Base-by-base conservation (phyloP, 2,797 vertebrate genomes). In the Acipenser oxyrinchus region DNA sequence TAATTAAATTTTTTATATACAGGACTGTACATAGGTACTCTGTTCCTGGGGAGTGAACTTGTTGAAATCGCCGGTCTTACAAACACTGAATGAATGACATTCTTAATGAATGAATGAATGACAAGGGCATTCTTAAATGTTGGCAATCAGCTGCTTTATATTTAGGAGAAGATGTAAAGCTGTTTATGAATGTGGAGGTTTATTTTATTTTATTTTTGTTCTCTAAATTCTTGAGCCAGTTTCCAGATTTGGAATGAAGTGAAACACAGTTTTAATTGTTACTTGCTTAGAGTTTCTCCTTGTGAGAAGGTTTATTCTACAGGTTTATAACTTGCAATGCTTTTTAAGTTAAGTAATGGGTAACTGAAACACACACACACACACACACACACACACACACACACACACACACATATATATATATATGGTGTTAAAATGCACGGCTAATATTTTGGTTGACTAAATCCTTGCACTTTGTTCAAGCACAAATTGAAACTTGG, bases 211-310 rank as follows among this genome's bases (percentile, higher is more conserved):
- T 37, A 3, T 3, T 37, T 37, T 37, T 37, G 23, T 37, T 37
- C 23, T 37, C 51, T 63, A 37, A n/a, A 59, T 68, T 69, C 65
- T 79, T 72, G 68, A 60, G 53, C 70, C 65, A 49, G 55, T 70
- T 51, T 67, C 63, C 65, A 59, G 11, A 63, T 63, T 62, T 61
- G 60, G 37, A 10, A 59, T 58, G n/a, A 37, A 57, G 10, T 3
- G 50, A 60, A 65, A 6, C 23, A 37, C 23, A 37, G 4, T 4
- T 37, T 37, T 37, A 37, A 37, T 37, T 37, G 23, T 37, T 37
- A 37, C 23, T 63, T 67, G 37, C 50, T 55, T 37, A 51, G 58
- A 10, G 15, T 60, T 58, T 66, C 48, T 70, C 13, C 49, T 58
- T 62, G 60, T n/a, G 57, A 62, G 57, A 74, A 60, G 37, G 10